Percentiles rank a stretch among this genome's conserved stretches.
Evolutionary conservation across 2,797 vertebrate species (phyloP).

Genomic region (Girardinus metallicus): DNA sequence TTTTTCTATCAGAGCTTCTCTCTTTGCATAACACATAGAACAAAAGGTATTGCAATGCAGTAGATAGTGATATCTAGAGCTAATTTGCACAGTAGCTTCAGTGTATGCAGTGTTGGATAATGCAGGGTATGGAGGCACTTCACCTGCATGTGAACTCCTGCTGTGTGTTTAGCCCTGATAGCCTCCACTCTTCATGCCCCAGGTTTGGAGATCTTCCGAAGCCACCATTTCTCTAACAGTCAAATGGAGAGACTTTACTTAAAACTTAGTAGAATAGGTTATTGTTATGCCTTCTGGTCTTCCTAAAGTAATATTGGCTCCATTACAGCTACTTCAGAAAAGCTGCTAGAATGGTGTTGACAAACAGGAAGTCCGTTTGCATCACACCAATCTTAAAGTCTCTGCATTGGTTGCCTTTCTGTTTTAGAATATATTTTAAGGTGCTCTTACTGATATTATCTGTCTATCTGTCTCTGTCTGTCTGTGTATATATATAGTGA

Average conservation of each 20-base stretch:
- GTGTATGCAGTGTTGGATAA: conserved; percentile 37
- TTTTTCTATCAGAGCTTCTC: background rate
- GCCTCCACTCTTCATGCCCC: conserved; percentile 30
- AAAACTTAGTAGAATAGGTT: background rate
- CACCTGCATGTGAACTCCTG: conserved; percentile 70
- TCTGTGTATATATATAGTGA: too few relatives aligned
- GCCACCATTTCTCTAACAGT: conserved; percentile 6
- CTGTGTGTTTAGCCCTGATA: conserved; percentile 62
- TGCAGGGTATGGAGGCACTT: conserved; percentile 45
- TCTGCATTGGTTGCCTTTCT: background rate
- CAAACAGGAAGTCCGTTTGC: background rate
- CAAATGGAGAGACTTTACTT: background rate
- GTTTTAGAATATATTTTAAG: background rate
- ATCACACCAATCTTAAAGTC: background rate
- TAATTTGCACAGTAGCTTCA: conserved; percentile 36
- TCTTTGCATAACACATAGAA: background rate
- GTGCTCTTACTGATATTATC: background rate
- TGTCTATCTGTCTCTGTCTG: too few relatives aligned
- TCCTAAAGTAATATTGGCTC: background rate
- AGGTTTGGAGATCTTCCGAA: conserved; percentile 20
- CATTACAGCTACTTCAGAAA: background rate
- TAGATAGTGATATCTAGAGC: conserved; percentile 39
- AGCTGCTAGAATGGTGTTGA: background rate
- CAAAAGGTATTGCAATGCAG: conserved; percentile 3
- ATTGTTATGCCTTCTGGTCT: background rate